Evolutionary conservation across 2,797 vertebrate genomes (phyloP).

Genomic region (Euphonia xanthogaster): DNA sequence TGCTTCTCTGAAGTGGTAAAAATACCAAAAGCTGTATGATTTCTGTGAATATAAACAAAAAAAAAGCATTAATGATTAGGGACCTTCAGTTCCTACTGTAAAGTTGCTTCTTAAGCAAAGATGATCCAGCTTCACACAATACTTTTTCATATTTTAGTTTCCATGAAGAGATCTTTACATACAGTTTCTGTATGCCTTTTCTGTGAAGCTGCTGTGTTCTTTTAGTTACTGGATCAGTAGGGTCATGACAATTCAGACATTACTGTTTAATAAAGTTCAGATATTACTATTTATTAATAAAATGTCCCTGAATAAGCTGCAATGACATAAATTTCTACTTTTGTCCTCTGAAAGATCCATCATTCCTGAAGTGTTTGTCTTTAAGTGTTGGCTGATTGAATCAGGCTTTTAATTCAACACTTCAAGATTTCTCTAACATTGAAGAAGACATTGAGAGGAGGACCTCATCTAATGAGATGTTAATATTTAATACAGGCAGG

Average conservation of each 20-base stretch:
- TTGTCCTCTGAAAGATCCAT: not conserved
- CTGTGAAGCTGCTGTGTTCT: not conserved
- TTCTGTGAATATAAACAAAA: not conserved
- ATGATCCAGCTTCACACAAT: not conserved
- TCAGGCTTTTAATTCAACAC: not conserved
- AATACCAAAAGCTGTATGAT: not conserved
- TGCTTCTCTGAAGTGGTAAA: not conserved
- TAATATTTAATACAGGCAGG: slow-evolving; percentile 8
- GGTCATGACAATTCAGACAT: not conserved
- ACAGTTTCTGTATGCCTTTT: not conserved
- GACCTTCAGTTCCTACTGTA: not conserved
- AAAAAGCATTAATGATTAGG: not conserved
- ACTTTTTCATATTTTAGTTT: not conserved
- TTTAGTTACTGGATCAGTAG: not conserved
- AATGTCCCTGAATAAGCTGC: not conserved
- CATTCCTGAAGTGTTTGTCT: not conserved
- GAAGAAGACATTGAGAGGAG: not conserved
- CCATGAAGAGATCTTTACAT: not conserved
- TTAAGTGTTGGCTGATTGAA: not conserved
- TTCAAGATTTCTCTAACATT: not conserved
- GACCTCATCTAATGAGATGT: not conserved
- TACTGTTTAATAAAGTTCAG: not conserved
- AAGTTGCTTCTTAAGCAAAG: not conserved
- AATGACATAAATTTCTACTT: not conserved
- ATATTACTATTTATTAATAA: not conserved